A percentile compares a stretch with the other conserved stretches of the same genome.
phyloP scores from a whole-genome alignment of 2,888 invertebrate species.

The Lochmaea crataegi region DNA sequence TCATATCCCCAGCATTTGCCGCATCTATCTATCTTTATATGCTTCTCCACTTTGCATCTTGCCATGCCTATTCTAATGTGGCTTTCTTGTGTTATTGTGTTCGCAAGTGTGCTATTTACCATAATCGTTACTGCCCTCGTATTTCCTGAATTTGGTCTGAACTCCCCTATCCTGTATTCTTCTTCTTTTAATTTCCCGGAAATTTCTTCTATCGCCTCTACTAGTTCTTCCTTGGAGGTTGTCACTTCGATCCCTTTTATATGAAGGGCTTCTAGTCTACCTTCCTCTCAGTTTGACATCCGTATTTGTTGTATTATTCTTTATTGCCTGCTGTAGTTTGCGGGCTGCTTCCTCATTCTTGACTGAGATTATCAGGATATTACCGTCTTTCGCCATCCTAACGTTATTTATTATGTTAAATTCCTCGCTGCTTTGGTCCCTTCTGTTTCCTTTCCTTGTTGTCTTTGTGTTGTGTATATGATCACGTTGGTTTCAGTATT shows the following conservation, averaged over 20 bases:
- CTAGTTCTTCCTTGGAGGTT: background rate
- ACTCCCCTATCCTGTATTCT: background rate
- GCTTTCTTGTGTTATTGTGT: background rate
- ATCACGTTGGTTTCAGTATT: too few species aligned
- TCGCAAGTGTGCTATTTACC: background rate
- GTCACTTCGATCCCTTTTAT: too few species aligned
- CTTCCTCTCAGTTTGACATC: too few species aligned
- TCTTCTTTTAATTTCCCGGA: background rate
- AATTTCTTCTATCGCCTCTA: slow-evolving; percentile 1
- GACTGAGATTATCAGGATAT: slow-evolving; percentile 8
- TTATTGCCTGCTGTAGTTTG: background rate
- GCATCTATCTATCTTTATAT: background rate
- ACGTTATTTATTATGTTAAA: background rate
- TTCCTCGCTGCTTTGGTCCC: background rate
- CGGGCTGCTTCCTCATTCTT: background rate
- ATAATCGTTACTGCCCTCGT: too few species aligned
- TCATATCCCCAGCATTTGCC: background rate
- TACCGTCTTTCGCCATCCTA: slow-evolving; percentile 16
- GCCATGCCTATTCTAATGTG: background rate
- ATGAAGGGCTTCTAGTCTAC: too few species aligned
- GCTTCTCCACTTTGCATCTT: slow-evolving; percentile 8
- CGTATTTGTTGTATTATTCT: background rate
- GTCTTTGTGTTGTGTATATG: too few species aligned
- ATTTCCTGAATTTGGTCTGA: background rate
- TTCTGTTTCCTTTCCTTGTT: too few species aligned